A percentile compares a stretch with the other conserved stretches of the same genome.
phyloP scores from a whole-genome alignment of 53 echinoderm and acorn worm genomes.

The Echinarachnius parma region DNA sequence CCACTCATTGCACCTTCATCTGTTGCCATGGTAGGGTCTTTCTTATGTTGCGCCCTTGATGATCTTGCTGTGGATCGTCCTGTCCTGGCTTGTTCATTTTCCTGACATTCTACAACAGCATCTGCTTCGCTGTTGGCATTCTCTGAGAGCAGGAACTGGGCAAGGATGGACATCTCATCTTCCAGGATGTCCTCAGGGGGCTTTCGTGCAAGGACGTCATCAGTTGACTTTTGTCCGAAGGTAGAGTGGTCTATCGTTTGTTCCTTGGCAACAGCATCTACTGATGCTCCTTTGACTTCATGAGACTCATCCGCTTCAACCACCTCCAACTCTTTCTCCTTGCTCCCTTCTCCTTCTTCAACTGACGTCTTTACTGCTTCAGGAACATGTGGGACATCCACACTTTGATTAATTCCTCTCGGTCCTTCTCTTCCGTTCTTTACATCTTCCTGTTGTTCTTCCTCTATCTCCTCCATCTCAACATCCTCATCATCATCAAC shows the following conservation, averaged over 20 bases:
- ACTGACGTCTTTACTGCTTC: neutral
- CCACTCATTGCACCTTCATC: neutral
- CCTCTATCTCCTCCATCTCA: neutral
- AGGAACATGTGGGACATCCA: neutral
- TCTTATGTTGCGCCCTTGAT: neutral
- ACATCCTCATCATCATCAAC: conserved; percentile 13
- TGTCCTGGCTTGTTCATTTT: neutral
- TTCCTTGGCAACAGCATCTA: too few relatives aligned
- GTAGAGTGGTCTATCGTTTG: too few relatives aligned
- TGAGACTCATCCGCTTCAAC: conserved; percentile 3
- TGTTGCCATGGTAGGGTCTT: neutral
- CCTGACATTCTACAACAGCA: neutral
- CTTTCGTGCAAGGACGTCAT: too few relatives aligned
- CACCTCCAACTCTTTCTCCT: conserved; percentile 6
- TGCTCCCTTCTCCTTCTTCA: conserved; percentile 20
- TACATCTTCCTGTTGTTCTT: conserved; percentile 1
- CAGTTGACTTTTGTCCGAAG: too few relatives aligned
- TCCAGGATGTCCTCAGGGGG: neutral
- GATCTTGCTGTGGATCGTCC: neutral
- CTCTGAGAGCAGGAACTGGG: neutral
- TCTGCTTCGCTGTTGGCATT: neutral
- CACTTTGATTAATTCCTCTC: neutral
- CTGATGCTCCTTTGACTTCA: conserved; percentile 4
- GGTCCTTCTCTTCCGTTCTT: neutral
- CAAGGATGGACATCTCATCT: neutral